Evolutionary conservation across 2,797 vertebrate genomes (phyloP), one percentile per base, ranked within the genome.

Genomic region (Chanos chanos): DNA sequence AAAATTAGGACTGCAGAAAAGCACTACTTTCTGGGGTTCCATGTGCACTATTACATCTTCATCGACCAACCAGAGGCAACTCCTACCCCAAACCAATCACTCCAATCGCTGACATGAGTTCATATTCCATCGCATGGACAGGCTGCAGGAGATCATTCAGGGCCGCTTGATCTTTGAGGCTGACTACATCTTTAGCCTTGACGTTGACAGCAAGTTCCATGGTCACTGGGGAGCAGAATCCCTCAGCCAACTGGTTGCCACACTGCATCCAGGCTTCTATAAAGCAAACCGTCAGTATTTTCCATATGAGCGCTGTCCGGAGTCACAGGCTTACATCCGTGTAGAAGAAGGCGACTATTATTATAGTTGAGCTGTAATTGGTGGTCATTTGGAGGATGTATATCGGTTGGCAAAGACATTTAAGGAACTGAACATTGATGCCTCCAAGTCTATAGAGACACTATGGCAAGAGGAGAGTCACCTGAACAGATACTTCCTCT

Each of bases 391-490:
- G 1, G 18, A 59, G 52, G 72, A 64, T 0, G 84, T 91, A 0
- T 81, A 70, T 0, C 74, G 75, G 21, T 59, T 92, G 3, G 76
- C 88, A 43, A 74, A 33, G 37, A 75, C 60, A 37, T 90, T 90
- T 68, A 75, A 82, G 25, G 36, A 25, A 60, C 71, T 90, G 12
- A 72, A 86, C 70, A 71, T 66, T 0, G 91, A 93, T 28, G 82
- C 87, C 24, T 72, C 69, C 51, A 81, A 83, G 0, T 71, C 74
- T 27, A 69, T 91, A n/a, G 75, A 88, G 79, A 92, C 90, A 0
- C 69, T 66, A 44, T 87, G 90, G 89, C 88, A 89, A 55, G 91
- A 91, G 49, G 91, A 93, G 69, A 91, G 90, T 8, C 89, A 91
- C 66, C 78, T 92, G 44, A 93, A 91, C 68, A 83, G 82, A 44